Conservation (phyloP, 2,888 invertebrate species). For the Hydrotaea diabolus region DNA sequence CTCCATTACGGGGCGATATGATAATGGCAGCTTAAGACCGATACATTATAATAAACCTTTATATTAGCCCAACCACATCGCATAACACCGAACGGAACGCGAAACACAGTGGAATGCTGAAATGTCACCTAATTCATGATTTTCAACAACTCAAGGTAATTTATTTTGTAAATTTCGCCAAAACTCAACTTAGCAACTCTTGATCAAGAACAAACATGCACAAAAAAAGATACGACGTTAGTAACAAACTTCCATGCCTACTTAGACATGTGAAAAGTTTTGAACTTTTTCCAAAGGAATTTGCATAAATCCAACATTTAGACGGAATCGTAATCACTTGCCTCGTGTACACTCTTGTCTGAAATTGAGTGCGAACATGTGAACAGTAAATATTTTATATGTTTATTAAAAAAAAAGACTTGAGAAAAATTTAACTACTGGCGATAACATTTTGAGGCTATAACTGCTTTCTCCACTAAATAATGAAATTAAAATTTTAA, state of each 20-base stretch:
- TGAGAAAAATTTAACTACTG: no score
- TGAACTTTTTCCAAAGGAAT: constrained; percentile 54
- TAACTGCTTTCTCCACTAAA: no score
- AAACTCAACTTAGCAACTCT: background rate
- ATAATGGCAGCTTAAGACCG: background rate
- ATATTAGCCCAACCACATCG: background rate
- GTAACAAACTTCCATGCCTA: background rate
- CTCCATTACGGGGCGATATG: background rate
- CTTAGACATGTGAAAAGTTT: constrained; percentile 50
- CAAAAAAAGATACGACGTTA: background rate
- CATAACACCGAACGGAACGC: no score
- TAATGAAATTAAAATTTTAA: no score
- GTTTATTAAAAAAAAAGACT: background rate
- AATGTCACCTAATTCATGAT: background rate
- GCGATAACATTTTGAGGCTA: no score
- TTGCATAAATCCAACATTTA: constrained; percentile 53
- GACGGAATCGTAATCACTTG: background rate
- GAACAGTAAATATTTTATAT: background rate
- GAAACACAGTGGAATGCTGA: no score
- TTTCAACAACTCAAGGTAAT: background rate
- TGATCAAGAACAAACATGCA: background rate
- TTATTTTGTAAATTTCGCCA: background rate
- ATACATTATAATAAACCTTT: background rate
- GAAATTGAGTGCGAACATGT: constrained; percentile 10
- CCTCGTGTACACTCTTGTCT: background rate